These are phyloP conservation scores for Reticulitermes lucifugus DNA, from an alignment of 2,888 invertebrate species.

Conservation along the genomic window DNA sequence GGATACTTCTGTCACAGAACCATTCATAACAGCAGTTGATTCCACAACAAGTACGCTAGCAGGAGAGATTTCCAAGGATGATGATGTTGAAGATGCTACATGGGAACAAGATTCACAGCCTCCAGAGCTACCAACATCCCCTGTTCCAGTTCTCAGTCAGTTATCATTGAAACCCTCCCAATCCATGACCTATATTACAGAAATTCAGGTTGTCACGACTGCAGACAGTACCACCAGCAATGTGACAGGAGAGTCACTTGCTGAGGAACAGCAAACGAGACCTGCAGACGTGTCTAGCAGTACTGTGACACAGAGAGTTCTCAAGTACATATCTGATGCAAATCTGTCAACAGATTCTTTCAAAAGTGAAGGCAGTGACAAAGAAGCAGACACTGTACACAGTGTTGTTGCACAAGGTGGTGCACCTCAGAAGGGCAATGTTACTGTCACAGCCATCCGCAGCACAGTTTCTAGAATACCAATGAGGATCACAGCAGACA, in stretches of 20 bases:
- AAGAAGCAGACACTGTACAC: constrained; percentile 7
- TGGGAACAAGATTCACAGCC: constrained; percentile 57
- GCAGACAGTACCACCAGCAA: constrained; percentile 47
- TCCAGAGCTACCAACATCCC: constrained; percentile 63
- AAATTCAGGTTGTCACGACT: constrained; percentile 74
- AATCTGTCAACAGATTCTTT: constrained; percentile 40
- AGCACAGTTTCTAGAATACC: constrained; percentile 58
- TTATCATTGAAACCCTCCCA: constrained; percentile 58
- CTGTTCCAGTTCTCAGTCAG: constrained; percentile 58
- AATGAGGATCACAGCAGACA: constrained; percentile 55
- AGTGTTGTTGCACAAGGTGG: neutral
- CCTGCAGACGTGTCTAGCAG: neutral
- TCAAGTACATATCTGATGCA: constrained; percentile 24
- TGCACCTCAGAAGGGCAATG: constrained; percentile 52
- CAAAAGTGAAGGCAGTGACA: constrained; percentile 42
- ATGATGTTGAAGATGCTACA: constrained; percentile 42
- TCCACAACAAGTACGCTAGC: constrained; percentile 43
- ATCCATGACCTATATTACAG: constrained; percentile 75
- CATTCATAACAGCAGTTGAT: constrained; percentile 50
- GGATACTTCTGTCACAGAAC: constrained; percentile 40
- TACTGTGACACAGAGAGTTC: constrained; percentile 8
- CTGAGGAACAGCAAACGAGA: neutral
- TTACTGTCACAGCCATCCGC: constrained; percentile 58
- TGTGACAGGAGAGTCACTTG: neutral
- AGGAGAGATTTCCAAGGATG: constrained; percentile 38